Conservation (phyloP, 2,113 vertebrate species). For the Geothlypis trichas region DNA sequence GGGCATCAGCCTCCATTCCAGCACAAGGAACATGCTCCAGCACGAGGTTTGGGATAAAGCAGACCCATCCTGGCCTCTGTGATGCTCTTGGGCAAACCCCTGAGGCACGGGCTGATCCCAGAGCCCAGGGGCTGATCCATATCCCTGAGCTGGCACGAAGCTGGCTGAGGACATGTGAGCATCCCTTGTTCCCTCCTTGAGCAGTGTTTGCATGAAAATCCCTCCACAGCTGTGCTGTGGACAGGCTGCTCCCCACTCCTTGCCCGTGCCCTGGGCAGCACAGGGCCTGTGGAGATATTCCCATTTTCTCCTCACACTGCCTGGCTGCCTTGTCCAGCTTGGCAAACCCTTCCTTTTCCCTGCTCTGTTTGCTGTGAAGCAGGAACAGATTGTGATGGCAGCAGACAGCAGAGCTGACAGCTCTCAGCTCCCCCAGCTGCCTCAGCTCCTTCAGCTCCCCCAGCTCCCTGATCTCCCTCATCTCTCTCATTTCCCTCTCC, state of each 20-base stretch:
- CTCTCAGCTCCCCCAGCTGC: background rate
- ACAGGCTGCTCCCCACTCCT: rapidly evolving
- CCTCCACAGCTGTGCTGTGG: too few species aligned
- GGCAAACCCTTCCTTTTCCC: background rate
- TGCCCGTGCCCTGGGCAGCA: background rate
- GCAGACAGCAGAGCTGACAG: background rate
- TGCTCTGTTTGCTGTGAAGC: background rate
- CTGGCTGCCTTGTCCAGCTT: background rate
- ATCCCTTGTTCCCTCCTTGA: background rate
- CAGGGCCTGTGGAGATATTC: background rate
- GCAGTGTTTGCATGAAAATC: background rate
- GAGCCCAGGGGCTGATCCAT: background rate
- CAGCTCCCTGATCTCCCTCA: too few species aligned
- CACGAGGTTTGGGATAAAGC: background rate
- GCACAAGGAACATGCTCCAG: background rate
- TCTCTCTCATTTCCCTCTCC: background rate
- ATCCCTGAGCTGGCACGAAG: background rate
- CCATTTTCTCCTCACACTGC: background rate
- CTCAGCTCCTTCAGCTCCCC: background rate
- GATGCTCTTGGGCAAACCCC: background rate
- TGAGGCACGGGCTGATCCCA: background rate
- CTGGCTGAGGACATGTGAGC: background rate
- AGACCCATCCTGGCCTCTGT: background rate
- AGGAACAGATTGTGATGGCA: background rate
- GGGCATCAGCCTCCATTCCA: rapidly evolving